Base-by-base conservation (phyloP, 2,113 vertebrate genomes). In the Erpornis zantholeuca region DNA sequence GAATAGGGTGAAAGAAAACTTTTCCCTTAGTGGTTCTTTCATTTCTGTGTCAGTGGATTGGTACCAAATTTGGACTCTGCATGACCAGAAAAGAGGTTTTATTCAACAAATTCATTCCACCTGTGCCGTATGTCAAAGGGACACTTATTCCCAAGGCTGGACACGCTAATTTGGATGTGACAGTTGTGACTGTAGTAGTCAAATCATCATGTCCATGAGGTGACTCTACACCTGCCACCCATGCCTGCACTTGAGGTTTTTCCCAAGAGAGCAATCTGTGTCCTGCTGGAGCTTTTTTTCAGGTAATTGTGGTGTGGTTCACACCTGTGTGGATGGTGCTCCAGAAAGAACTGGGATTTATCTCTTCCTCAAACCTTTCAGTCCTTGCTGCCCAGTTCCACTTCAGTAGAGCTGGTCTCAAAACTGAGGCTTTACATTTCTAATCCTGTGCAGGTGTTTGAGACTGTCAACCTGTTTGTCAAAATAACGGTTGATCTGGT, bases 91-190 rank as follows among this genome's bases (percentile, higher is more conserved):
- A 56, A 72, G 69, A 52, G 68, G 5, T 38, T 88, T 71, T 36
- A 9, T 14, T 17, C 29, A 7, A 1, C 10, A 5, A 22, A 3
- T 59, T 23, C 2, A 0, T 57, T 33, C 27, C 45, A 11, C 15
- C 56, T 7, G 0, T 52, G 61, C 66, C 7, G 1, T 2, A 0
- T 33, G 2, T 20, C 52, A 12, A 15, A 69, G 69, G 33, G 64
- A 25, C 28, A 0, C 24, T 44, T 24, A 12, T 28, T 52, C 33
- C 36, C 36, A 11, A 33, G 56, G 4, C 40, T 38, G 28, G 36
- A 52, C 12, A 1, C 28, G 49, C 13, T 49, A 11, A 0, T 35
- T 72, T 33, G 70, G n/a, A 13, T 27, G 18, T 47, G n/a, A 24
- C 40, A 45, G 12, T 16, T 63, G 59, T 45, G 94, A n/a, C 5